phyloP scores from a whole-genome alignment of 2,888 invertebrate species.

The Noctua fimbriata region DNA sequence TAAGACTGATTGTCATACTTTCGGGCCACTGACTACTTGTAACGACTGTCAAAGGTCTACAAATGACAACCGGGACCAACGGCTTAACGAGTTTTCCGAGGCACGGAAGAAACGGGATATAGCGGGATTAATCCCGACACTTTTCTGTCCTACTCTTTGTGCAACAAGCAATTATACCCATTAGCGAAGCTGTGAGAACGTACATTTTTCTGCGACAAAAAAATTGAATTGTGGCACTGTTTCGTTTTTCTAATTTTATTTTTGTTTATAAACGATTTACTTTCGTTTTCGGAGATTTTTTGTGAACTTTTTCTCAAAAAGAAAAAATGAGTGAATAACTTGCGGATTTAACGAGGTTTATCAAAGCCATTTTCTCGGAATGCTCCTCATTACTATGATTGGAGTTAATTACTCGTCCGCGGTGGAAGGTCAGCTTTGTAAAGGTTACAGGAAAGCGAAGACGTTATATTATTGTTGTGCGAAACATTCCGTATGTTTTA shows the following conservation, averaged over 20 bases:
- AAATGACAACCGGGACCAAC: neutral
- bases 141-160: neutral
- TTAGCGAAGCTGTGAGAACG: neutral
- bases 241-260: neutral
- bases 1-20: no score
- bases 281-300: neutral
- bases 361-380: slow-evolving; percentile 11
- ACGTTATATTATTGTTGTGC: neutral
- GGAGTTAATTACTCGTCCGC: slow-evolving; percentile 42
- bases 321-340: slow-evolving; percentile 8
- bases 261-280: neutral
- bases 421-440: slow-evolving; percentile 1
- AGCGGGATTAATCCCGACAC: neutral
- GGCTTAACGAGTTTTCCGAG: neutral
- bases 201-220: neutral
- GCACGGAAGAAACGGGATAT: neutral
- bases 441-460: neutral
- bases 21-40: no score
- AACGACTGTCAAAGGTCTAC: no score
- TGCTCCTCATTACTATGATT: slow-evolving; percentile 43
- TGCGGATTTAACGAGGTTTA: neutral
- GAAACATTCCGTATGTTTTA: neutral
- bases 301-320: slow-evolving; percentile 12
- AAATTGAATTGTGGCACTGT: neutral
- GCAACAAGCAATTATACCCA: neutral